Evolutionary conservation across 2,888 invertebrate genomes (phyloP), one percentile per base, ranked within the genome.

Genomic region (Gryllus longicercus): DNA sequence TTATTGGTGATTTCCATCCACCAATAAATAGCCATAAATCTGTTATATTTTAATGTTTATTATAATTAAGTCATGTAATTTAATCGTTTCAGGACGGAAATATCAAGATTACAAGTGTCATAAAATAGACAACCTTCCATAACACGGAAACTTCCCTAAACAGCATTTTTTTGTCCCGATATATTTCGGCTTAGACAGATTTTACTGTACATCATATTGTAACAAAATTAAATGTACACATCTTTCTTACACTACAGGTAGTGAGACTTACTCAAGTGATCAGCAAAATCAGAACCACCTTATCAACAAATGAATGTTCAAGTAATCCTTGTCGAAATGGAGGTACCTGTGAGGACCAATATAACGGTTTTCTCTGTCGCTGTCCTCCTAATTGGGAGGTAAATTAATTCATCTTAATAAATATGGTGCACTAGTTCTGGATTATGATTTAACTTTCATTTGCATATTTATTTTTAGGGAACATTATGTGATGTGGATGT

Each of bases 341-440:
- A 10, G 96, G 95, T 18, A 93, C 91, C 0, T 97, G 97, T 85
- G 89, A 92, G 77, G 93, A 94, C 85, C 86, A 92, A 79, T 93
- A 90, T 84, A 91, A 91, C 82, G 91, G 91, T 1, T 95, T 91
- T 86, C 88, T 92, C 75, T 97, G 97, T 85, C 88, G 91, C 80
- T 97, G 97, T 85, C 90, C 92, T 0, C 84, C 88, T 0, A 91
- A 91, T 83, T 97, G 95, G 93, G 94, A 96, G 91, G 95, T 93
- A 86, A 86, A 86, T 84, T 50, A 21, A 74, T 38, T 50, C 4
- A 49, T 38, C 16, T 38, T 51, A 21, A 51, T 51, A 16, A 63
- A 11, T 16, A 10, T 63, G 11, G 63, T 16, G 63, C 18, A 63
- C 8, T n/a, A 0, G 3, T 14, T 63, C 16, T 12, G 11, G n/a